phyloP scores from a whole-genome alignment of 2,888 invertebrate genomes.

The Isotomurus palustris region DNA sequence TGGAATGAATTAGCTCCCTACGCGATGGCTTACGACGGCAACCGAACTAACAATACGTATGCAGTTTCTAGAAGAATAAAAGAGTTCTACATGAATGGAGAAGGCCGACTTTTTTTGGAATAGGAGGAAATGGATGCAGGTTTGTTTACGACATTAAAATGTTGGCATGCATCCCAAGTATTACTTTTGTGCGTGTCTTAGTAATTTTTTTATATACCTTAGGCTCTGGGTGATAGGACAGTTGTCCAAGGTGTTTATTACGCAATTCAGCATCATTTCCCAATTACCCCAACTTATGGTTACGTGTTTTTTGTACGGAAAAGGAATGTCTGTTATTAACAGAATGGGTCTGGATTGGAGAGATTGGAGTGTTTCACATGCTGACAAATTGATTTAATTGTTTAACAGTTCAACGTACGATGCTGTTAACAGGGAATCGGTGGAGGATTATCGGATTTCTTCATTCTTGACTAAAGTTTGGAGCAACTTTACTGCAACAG shows the following conservation, averaged over 20 bases:
- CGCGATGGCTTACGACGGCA: slow-evolving; percentile 3
- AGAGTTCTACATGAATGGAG: slow-evolving; percentile 5
- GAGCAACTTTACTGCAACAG: slow-evolving; percentile 5
- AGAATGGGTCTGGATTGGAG: not conserved
- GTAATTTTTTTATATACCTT: not conserved
- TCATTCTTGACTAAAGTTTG: not conserved
- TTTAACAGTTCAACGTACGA: slow-evolving; percentile 1
- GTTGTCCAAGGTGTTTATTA: slow-evolving; percentile 7
- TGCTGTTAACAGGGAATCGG: not conserved
- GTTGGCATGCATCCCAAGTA: no score
- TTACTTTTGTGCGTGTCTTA: not conserved
- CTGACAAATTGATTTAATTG: slow-evolving; percentile 1
- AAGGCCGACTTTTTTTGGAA: slow-evolving; percentile 5
- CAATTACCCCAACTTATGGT: slow-evolving; percentile 14
- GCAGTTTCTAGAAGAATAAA: slow-evolving; percentile 2
- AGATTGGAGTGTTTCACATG: slow-evolving; percentile 10
- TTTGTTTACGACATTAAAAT: not conserved
- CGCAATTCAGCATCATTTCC: slow-evolving; percentile 14
- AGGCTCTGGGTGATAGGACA: slow-evolving; percentile 12
- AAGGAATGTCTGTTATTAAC: not conserved
- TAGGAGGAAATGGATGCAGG: not conserved
- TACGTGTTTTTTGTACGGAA: slow-evolving; percentile 7
- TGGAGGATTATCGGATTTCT: not conserved
- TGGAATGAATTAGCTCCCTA: not conserved
- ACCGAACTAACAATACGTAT: not conserved